Percentiles rank a stretch among this genome's conserved stretches.
These are phyloP conservation scores for Serrognathus titanus DNA, from an alignment of 2,888 invertebrate species.

Conservation along the genomic window DNA sequence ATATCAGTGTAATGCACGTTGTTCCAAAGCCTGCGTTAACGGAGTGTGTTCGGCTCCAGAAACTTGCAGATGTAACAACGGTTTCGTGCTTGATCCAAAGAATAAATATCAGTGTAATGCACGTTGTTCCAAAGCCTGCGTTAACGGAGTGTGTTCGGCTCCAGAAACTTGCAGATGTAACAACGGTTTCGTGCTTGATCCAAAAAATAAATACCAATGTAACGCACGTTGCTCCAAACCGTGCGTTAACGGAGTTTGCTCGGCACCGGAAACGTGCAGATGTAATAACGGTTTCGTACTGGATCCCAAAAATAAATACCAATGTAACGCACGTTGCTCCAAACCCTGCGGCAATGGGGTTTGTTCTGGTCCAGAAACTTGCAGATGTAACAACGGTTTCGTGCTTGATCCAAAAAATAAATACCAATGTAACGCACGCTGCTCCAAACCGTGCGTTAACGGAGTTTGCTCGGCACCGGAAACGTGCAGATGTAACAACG, in stretches of 20 bases:
- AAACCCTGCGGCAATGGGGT: conserved; percentile 19
- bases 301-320: conserved; percentile 16
- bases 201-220: conserved; percentile 15
- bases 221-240: conserved; percentile 16
- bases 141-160: conserved; percentile 19
- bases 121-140: conserved; percentile 19
- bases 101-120: conserved; percentile 21
- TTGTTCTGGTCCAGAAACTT: conserved; percentile 19
- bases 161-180: conserved; percentile 20
- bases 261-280: conserved; percentile 19
- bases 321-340: conserved; percentile 20
- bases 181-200: conserved; percentile 10
- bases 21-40: conserved; percentile 41
- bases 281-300: conserved; percentile 18
- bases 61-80: conserved; percentile 25
- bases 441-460: conserved; percentile 26
- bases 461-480: conserved; percentile 30
- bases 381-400: conserved; percentile 19
- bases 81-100: conserved; percentile 9
- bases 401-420: conserved; percentile 11
- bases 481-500: conserved; percentile 20
- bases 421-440: conserved; percentile 32
- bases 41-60: conserved; percentile 40
- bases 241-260: conserved; percentile 22
- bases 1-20: conserved; percentile 39